Conservation (phyloP, 2,888 invertebrate species). For the Asteroscopus sphinx region DNA sequence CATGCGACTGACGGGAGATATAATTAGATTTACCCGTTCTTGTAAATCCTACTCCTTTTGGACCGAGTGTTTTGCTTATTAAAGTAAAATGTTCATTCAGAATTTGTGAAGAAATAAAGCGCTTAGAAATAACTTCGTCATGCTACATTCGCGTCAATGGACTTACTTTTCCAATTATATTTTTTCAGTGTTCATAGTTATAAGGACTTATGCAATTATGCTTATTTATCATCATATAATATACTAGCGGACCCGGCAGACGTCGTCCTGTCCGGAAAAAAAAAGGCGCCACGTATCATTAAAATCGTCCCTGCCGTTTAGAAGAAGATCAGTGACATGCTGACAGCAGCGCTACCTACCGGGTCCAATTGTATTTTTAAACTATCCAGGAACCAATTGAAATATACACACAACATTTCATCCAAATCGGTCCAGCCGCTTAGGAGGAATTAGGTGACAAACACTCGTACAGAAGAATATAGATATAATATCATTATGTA, state of each 20-base stretch:
- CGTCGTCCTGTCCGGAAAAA: too few species aligned
- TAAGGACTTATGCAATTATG: conserved; percentile 10
- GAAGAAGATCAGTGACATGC: too few species aligned
- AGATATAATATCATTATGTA: neutral
- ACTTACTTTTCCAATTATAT: conserved; percentile 22
- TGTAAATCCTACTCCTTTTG: conserved; percentile 71
- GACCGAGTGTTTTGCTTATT: conserved; percentile 45
- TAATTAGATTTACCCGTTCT: conserved; percentile 79
- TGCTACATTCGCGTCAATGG: conserved; percentile 28
- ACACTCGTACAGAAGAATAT: too few species aligned
- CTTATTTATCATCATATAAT: conserved; percentile 7
- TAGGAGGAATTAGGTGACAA: too few species aligned
- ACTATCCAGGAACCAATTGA: too few species aligned
- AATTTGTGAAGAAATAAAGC: conserved; percentile 26
- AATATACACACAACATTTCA: too few species aligned
- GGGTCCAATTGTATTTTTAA: too few species aligned
- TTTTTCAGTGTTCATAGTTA: conserved; percentile 12
- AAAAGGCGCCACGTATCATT: too few species aligned
- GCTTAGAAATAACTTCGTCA: conserved; percentile 27
- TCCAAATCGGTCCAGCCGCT: too few species aligned
- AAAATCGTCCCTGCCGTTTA: too few species aligned
- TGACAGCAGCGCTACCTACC: too few species aligned
- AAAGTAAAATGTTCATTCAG: conserved; percentile 40
- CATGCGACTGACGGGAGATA: conserved; percentile 76
- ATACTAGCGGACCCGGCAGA: too few species aligned